These are phyloP conservation scores for Aphelenchoides bicaudatus DNA, from an alignment of 2,888 invertebrate species.

Conservation along the genomic window DNA sequence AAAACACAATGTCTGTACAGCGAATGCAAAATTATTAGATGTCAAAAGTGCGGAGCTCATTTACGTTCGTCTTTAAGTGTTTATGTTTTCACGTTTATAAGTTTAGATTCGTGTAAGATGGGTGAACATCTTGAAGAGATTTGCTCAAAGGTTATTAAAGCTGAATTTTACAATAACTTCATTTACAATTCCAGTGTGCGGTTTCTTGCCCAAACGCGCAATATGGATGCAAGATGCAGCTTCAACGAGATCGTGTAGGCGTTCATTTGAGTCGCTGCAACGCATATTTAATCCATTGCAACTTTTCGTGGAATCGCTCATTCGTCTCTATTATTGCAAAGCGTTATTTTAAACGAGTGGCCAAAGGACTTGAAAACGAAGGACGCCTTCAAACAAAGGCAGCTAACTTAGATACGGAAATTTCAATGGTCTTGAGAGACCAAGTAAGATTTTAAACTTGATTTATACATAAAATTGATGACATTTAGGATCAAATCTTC, in stretches of 20 bases:
- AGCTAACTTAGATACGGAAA: slow-evolving; percentile 19
- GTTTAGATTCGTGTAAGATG: slow-evolving; percentile 35
- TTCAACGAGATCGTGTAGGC: slow-evolving; percentile 23
- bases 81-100: slow-evolving; percentile 24
- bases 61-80: neutral
- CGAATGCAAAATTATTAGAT: no score
- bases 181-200: slow-evolving; percentile 11
- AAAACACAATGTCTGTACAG: no score
- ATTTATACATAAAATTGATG: no score
- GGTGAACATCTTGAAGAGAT: slow-evolving; percentile 30
- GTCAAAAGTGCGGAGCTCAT: neutral
- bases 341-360: slow-evolving; percentile 25
- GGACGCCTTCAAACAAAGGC: no score
- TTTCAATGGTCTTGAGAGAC: slow-evolving; percentile 18
- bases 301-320: slow-evolving; percentile 28
- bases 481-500: slow-evolving; percentile 14
- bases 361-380: slow-evolving; percentile 17
- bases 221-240: slow-evolving; percentile 28
- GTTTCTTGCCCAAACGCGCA: slow-evolving; percentile 19
- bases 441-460: no score
- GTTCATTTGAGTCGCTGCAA: slow-evolving; percentile 29
- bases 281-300: slow-evolving; percentile 32
- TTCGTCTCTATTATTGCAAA: slow-evolving; percentile 25
- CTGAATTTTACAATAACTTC: neutral
- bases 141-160: slow-evolving; percentile 31